Evolutionary conservation across 2,113 vertebrate genomes (phyloP).

Genomic region (Gambusia affinis): DNA sequence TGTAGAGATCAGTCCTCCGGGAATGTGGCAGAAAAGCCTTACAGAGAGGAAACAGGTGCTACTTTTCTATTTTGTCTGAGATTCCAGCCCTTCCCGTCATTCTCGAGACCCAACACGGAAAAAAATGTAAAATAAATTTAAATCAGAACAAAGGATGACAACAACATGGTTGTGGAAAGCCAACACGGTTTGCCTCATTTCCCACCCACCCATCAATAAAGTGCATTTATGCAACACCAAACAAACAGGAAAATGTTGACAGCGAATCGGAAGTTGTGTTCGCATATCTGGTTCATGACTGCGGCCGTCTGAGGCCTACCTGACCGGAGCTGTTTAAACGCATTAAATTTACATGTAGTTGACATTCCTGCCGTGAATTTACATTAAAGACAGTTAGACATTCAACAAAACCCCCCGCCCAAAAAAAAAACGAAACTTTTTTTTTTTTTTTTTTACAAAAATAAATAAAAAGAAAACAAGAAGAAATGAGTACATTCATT

Average conservation of each 20-base stretch:
- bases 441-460: no score
- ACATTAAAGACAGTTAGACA: conserved; percentile 73
- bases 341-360: conserved; percentile 77
- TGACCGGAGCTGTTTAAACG: conserved; percentile 79
- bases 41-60: conserved; percentile 65
- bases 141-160: conserved; percentile 61
- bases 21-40: conserved; percentile 77
- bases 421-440: not conserved
- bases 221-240: conserved; percentile 83
- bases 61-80: conserved; percentile 63
- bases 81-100: conserved; percentile 71
- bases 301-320: conserved; percentile 76
- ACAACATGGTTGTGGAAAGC: conserved; percentile 54
- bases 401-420: conserved; percentile 46
- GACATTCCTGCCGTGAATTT: conserved; percentile 80
- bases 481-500: conserved; percentile 78
- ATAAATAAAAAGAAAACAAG: conserved; percentile 5
- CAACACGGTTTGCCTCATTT: conserved; percentile 76
- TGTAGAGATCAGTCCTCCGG: conserved; percentile 16
- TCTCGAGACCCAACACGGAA: conserved; percentile 59
- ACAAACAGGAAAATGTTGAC: conserved; percentile 79
- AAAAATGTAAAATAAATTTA: conserved; percentile 11
- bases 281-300: conserved; percentile 74
- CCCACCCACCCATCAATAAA: conserved; percentile 82
- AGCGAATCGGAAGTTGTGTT: conserved; percentile 76